Base-by-base conservation (phyloP, 2,888 invertebrate genomes). In the Tethea ocularis region DNA sequence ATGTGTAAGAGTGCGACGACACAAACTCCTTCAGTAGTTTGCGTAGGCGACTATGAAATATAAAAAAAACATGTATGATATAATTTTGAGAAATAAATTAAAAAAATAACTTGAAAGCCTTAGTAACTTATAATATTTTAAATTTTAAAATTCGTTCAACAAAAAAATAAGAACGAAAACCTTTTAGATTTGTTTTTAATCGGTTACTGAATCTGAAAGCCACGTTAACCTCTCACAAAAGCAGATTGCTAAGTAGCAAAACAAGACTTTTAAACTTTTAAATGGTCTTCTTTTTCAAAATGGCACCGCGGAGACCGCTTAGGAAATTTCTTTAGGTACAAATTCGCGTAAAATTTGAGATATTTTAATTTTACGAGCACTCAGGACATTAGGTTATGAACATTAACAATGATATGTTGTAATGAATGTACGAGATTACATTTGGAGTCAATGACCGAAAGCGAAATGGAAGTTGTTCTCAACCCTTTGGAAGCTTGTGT, bases 281-380 rank as follows among this genome's bases (percentile, higher is more conserved):
- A 33, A 29, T 46, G 20, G 20, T 46, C 46, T 46, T 20, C 46
- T 46, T 29, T 53, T 33, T 22, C 33, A 29, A 17, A 54, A 54
- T 54, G 54, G 54, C 33, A 54, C 20, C 46, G 46, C 46, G 46
- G 46, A 46, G 46, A 46, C 20, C 46, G 46, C 46, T 46, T 46
- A n/a, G 46, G 46, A 46, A 20, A 46, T 46, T 46, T 46, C 46
- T 46, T 46, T 46, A 41, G n/a, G n/a, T 46, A 46, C 20, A 46
- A 20, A 46, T 46, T 46, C 20, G 17, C 20, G 46, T 46, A 46
- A 20, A 17, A 46, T 41, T 41, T 17, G 41, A 41, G 41, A n/a
- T 17, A 41, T 46, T 46, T 46, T 46, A 46, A 46, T 46, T 46
- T 46, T 20, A 71, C 54, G 74, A 65, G 60, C 58, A 64, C 64